Evolutionary conservation across 1,140 invertebrate species (phyloP).

Genomic region (Drosophila orena): DNA sequence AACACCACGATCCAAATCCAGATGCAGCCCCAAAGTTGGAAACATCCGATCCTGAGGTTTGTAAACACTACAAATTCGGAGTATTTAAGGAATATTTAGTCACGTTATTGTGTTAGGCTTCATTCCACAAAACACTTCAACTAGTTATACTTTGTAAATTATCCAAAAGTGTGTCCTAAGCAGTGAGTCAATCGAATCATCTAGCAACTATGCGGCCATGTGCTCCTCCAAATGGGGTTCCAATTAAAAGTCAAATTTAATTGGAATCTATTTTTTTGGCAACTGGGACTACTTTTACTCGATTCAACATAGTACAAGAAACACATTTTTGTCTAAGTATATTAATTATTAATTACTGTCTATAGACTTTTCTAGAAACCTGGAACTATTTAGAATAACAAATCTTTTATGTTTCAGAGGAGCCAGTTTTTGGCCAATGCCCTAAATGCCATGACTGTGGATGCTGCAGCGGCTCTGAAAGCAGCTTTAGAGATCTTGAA

Average conservation of each 20-base stretch:
- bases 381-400: neutral
- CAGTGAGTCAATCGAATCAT: conserved; percentile 19
- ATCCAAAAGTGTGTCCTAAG: neutral
- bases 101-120: neutral
- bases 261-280: too few species aligned
- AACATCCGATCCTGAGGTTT: conserved; percentile 32
- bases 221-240: neutral
- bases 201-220: conserved; percentile 20
- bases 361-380: too few species aligned
- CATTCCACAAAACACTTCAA: too few species aligned
- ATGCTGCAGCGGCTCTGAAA: conserved; percentile 30
- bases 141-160: neutral
- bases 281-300: too few species aligned
- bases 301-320: too few species aligned
- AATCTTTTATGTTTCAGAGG: conserved; percentile 20
- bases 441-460: conserved; percentile 46
- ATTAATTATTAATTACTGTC: too few species aligned
- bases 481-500: conserved; percentile 41
- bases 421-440: conserved; percentile 48
- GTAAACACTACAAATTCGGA: neutral
- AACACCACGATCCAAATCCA: conserved; percentile 15
- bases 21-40: neutral
- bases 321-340: too few species aligned
- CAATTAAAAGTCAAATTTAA: too few species aligned
- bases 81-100: neutral